phyloP scores from a whole-genome alignment of 1,140 invertebrate species.

The Leucophenga varia region DNA sequence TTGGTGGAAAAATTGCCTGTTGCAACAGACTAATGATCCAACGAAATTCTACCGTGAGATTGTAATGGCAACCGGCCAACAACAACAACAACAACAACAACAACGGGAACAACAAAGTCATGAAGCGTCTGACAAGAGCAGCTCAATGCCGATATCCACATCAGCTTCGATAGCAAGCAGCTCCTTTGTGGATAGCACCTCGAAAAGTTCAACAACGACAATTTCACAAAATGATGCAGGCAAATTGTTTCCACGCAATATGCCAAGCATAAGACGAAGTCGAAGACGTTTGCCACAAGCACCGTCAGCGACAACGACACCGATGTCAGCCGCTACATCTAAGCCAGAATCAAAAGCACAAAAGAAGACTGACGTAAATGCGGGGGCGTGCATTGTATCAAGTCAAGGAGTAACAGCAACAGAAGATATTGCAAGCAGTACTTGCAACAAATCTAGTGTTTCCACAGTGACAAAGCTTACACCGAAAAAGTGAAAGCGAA shows the following conservation, averaged over 20 bases:
- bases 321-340: slow-evolving; percentile 4
- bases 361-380: slow-evolving; percentile 12
- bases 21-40: slow-evolving; percentile 29
- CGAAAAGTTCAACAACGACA: slow-evolving; percentile 41
- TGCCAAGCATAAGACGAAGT: slow-evolving; percentile 48
- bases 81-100: slow-evolving; percentile 10
- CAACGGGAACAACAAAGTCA: neutral
- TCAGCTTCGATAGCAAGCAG: neutral
- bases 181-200: slow-evolving; percentile 27
- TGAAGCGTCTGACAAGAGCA: too few relatives aligned
- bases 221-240: slow-evolving; percentile 32
- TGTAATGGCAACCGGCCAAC: slow-evolving; percentile 9
- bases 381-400: too few relatives aligned
- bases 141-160: too few relatives aligned
- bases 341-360: neutral
- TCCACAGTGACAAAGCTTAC: slow-evolving; percentile 42
- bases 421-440: too few relatives aligned
- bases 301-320: neutral
- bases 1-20: slow-evolving; percentile 46
- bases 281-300: slow-evolving; percentile 19
- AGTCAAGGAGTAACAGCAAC: too few relatives aligned
- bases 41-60: slow-evolving; percentile 35
- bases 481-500: slow-evolving; percentile 24
- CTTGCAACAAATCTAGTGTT: slow-evolving; percentile 21
- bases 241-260: slow-evolving; percentile 50